Conservation (phyloP, 92 coral and sea anemone genomes). For the Metridium senile region DNA sequence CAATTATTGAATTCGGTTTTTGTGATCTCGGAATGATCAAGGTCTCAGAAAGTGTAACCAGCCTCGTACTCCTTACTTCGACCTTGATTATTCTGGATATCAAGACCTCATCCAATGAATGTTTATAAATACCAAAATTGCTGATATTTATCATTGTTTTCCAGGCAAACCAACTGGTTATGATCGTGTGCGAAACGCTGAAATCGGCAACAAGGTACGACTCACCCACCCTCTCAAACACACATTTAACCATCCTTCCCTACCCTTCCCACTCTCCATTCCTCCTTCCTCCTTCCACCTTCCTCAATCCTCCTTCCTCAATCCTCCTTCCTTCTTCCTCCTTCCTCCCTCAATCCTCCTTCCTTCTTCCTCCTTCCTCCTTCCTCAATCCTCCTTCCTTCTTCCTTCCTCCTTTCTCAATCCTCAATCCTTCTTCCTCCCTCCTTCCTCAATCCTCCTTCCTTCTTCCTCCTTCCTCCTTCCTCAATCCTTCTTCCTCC, state of each 20-base stretch:
- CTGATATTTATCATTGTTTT: background rate
- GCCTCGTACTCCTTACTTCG: no score
- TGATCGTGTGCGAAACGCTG: constrained; percentile 98
- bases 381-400: background rate
- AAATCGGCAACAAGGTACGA: constrained; percentile 94
- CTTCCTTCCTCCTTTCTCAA: background rate
- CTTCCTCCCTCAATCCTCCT: background rate
- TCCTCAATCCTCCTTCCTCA: background rate
- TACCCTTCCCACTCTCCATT: background rate
- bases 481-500: no score
- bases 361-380: background rate
- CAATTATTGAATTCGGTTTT: no score
- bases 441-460: background rate
- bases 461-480: background rate
- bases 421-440: background rate
- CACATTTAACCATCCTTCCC: background rate
- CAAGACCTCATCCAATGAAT: no score
- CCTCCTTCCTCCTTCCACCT: background rate
- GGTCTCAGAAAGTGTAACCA: no score
- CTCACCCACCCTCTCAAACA: no score
- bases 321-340: background rate
- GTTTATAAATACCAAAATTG: background rate
- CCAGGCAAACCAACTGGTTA: constrained; percentile 97
- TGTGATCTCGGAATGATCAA: no score
- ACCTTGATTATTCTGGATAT: no score